These are phyloP conservation scores for Tenthredo amoena DNA, from an alignment of 2,888 invertebrate genomes.

Conservation along the genomic window DNA sequence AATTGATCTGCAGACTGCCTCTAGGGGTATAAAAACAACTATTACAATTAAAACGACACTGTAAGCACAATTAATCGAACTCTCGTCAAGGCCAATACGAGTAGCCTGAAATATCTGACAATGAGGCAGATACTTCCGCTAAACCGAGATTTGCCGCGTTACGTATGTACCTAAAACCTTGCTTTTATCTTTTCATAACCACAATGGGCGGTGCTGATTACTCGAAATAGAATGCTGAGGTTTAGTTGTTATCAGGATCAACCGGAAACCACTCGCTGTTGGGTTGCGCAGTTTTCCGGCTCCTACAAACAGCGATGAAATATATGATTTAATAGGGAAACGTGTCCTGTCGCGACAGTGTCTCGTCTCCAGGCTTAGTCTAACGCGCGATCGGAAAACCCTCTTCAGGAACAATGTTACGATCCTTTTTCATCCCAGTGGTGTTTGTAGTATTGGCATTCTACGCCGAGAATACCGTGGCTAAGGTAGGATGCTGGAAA, in stretches of 20 bases:
- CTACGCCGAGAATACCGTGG: not conserved
- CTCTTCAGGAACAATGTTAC: slow-evolving; percentile 4
- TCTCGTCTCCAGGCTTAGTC: not conserved
- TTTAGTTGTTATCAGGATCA: slow-evolving; percentile 1
- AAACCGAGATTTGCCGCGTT: not conserved
- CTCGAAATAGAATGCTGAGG: not conserved
- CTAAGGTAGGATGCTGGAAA: not conserved
- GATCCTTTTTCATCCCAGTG: not conserved
- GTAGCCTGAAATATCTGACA: not conserved
- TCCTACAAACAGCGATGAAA: not conserved
- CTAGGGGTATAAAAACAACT: not conserved
- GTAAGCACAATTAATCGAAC: not conserved
- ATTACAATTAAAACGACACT: not conserved
- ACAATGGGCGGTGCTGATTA: slow-evolving; percentile 27
- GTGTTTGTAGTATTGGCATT: not conserved
- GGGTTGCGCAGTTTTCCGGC: not conserved
- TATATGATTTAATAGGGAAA: not conserved
- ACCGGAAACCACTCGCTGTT: slow-evolving; percentile 24
- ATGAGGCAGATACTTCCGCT: slow-evolving; percentile 17
- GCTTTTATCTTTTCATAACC: not conserved
- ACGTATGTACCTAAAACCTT: slow-evolving; percentile 21
- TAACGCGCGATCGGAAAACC: not conserved
- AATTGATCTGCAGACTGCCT: not conserved
- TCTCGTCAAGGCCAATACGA: slow-evolving; percentile 15
- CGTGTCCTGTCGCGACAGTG: slow-evolving; percentile 1